Conservation (phyloP, 1,140 invertebrate genomes). For the Nebria ingens region DNA sequence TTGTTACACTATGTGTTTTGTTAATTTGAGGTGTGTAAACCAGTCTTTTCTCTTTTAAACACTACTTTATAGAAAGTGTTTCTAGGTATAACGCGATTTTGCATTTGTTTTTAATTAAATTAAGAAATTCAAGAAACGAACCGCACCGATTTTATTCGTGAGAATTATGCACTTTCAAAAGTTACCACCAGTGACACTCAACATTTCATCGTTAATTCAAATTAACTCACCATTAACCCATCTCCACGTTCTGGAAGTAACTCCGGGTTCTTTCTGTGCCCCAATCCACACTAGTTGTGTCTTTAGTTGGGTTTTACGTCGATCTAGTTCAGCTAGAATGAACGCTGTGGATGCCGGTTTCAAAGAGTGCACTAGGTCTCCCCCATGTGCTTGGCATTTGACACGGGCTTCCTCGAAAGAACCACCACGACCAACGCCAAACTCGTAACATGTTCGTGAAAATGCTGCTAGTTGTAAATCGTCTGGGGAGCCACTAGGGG, state of each 20-base stretch:
- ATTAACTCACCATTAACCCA: slow-evolving; percentile 82
- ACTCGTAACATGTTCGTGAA: slow-evolving; percentile 80
- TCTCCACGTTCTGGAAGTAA: slow-evolving; percentile 74
- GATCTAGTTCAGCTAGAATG: slow-evolving; percentile 68
- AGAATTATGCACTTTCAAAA: too few relatives aligned
- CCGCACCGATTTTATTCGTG: too few relatives aligned
- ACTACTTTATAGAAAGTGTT: too few relatives aligned
- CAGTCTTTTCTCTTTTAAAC: too few relatives aligned
- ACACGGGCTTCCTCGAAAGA: slow-evolving; percentile 67
- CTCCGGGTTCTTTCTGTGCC: slow-evolving; percentile 73
- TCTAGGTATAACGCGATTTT: too few relatives aligned
- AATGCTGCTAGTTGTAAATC: slow-evolving; percentile 69
- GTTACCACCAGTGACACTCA: too few relatives aligned
- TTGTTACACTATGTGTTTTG: too few relatives aligned
- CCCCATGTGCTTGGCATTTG: slow-evolving; percentile 65
- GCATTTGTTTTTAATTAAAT: too few relatives aligned
- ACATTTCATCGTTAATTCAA: too few relatives aligned
- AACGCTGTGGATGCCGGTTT: slow-evolving; percentile 58
- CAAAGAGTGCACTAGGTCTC: slow-evolving; percentile 70
- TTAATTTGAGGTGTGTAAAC: too few relatives aligned
- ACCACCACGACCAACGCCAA: slow-evolving; percentile 66
- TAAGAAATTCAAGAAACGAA: too few relatives aligned
- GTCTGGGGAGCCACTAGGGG: slow-evolving; percentile 52
- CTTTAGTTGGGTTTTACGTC: slow-evolving; percentile 64
- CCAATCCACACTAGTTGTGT: slow-evolving; percentile 86